A percentile compares a stretch with the other conserved stretches of the same genome.
These are phyloP conservation scores for Anniella stebbinsi DNA, from an alignment of 2,797 vertebrate genomes.

Conservation along the genomic window DNA sequence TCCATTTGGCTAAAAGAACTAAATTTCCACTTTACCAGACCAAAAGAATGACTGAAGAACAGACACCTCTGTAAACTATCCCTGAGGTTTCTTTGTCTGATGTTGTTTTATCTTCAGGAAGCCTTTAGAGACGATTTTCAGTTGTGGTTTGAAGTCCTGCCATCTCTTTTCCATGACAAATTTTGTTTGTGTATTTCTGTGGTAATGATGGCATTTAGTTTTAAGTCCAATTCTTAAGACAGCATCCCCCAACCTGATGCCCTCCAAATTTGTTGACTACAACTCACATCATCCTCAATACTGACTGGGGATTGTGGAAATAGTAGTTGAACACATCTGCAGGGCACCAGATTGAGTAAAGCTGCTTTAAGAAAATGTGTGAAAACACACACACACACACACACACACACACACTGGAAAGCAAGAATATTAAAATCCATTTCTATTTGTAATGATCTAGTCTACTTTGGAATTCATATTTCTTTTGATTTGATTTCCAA, in stretches of 20 bases:
- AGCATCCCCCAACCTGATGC: neutral
- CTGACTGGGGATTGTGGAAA: neutral
- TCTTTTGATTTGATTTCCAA: constrained; percentile 46
- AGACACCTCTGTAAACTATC: constrained; percentile 56
- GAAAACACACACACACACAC: too few species aligned
- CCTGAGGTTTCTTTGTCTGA: constrained; percentile 45
- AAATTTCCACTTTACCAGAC: constrained; percentile 36
- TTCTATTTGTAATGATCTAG: constrained; percentile 27
- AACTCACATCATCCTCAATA: too few species aligned
- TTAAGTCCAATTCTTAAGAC: constrained; percentile 41
- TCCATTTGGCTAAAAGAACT: constrained; percentile 53
- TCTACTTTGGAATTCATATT: constrained; percentile 1
- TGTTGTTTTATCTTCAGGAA: constrained; percentile 59
- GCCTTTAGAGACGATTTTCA: constrained; percentile 45
- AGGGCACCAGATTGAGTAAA: neutral
- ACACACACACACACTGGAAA: neutral
- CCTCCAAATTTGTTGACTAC: neutral
- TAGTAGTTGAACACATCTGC: neutral
- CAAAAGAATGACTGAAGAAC: constrained; percentile 63
- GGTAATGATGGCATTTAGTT: constrained; percentile 26
- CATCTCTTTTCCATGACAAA: constrained; percentile 45
- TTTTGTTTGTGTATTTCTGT: constrained; percentile 40
- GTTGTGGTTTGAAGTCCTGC: constrained; percentile 52
- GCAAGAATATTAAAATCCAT: constrained; percentile 39
- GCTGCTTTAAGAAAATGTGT: constrained; percentile 36